phyloP scores from a whole-genome alignment of 2,888 invertebrate genomes.

The Leptopilina syphax region DNA sequence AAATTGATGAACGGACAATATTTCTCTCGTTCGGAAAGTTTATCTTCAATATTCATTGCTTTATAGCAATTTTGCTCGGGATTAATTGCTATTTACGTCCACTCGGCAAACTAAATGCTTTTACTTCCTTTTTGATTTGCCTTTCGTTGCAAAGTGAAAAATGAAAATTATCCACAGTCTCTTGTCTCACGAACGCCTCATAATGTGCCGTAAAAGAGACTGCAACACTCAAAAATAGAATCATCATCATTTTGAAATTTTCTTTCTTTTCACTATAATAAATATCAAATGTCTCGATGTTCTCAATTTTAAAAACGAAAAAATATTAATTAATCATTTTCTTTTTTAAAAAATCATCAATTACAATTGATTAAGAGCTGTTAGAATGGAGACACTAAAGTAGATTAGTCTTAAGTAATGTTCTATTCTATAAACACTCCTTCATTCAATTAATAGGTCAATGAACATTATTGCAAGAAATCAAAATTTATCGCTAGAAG shows the following conservation, averaged over 20 bases:
- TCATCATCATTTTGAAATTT: constrained; percentile 28
- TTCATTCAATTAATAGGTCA: constrained; percentile 21
- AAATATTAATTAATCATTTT: background rate
- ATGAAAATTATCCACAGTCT: constrained; percentile 28
- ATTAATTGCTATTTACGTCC: constrained; percentile 24
- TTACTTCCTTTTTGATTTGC: constrained; percentile 8
- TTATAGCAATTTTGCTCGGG: constrained; percentile 8
- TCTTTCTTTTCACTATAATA: background rate
- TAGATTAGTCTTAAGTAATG: constrained; percentile 1
- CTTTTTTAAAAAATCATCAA: background rate
- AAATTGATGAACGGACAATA: no score
- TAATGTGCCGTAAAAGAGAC: constrained; percentile 5
- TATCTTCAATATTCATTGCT: background rate
- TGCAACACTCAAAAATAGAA: constrained; percentile 30
- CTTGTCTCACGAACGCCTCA: constrained; percentile 25
- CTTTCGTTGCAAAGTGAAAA: constrained; percentile 18
- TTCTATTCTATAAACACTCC: background rate
- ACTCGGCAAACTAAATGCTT: background rate
- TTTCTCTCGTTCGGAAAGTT: no score
- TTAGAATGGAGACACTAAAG: background rate
- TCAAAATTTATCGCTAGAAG: background rate
- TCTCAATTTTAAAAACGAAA: background rate
- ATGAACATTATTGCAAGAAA: constrained; percentile 1
- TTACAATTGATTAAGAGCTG: background rate
- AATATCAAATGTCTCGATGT: background rate